Evolutionary conservation across 1,140 invertebrate species (phyloP).

Genomic region (Uloborus diversus): DNA sequence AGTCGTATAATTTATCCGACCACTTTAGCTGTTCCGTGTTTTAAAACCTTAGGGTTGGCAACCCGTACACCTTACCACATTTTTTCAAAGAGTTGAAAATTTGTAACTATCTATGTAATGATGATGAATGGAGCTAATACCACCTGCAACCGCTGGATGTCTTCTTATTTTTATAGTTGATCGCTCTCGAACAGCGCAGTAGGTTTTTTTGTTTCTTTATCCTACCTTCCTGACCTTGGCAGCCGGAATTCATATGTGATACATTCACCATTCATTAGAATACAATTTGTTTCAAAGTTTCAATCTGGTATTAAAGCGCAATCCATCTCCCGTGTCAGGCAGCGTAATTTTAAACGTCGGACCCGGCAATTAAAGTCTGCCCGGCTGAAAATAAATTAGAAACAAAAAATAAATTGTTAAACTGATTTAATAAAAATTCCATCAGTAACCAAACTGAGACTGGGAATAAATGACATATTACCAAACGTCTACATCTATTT

Average conservation of each 20-base stretch:
- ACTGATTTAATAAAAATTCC: not conserved
- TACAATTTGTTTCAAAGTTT: conserved; percentile 57
- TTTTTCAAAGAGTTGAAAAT: too few relatives aligned
- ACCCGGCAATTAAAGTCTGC: conserved; percentile 43
- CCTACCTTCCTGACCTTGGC: not conserved
- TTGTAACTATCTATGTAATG: too few relatives aligned
- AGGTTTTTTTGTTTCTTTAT: too few relatives aligned
- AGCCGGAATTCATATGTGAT: conserved; percentile 30
- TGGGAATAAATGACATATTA: conserved; percentile 10
- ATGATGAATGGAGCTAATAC: too few relatives aligned
- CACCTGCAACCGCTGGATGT: too few relatives aligned
- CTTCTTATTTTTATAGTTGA: too few relatives aligned
- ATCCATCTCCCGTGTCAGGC: conserved; percentile 25
- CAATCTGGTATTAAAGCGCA: conserved; percentile 43
- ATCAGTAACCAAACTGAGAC: too few relatives aligned
- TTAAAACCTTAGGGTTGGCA: too few relatives aligned
- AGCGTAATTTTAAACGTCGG: not conserved
- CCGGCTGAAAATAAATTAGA: not conserved
- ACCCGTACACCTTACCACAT: too few relatives aligned
- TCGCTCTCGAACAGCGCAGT: too few relatives aligned
- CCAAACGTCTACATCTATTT: not conserved
- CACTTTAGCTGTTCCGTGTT: too few relatives aligned
- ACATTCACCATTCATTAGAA: conserved; percentile 39
- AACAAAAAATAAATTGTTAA: conserved; percentile 12
- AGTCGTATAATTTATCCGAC: too few relatives aligned